These are phyloP conservation scores for Heliangelus exortis DNA, from an alignment of 2,797 vertebrate species.

Conservation along the genomic window DNA sequence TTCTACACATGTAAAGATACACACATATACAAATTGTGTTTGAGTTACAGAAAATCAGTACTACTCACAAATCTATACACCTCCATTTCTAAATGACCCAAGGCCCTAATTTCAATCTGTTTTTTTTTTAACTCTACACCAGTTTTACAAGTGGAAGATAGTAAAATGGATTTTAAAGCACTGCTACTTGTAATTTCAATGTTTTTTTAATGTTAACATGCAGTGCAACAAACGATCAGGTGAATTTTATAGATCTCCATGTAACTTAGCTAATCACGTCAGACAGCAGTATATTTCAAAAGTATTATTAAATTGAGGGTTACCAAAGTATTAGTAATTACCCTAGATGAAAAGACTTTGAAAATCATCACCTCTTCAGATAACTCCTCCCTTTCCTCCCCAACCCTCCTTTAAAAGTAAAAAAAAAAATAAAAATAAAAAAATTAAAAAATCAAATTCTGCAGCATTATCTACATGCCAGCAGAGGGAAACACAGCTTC, in stretches of 20 bases:
- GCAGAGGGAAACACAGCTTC: slow-evolving; percentile 54
- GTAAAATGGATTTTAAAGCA: neutral
- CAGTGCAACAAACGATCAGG: neutral
- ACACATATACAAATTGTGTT: neutral
- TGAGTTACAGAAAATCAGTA: neutral
- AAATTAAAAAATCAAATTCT: too few species aligned
- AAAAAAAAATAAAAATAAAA: too few species aligned
- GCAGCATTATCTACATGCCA: slow-evolving; percentile 16
- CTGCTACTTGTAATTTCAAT: neutral
- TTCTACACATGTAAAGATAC: neutral
- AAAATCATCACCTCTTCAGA: neutral
- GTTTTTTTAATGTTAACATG: neutral
- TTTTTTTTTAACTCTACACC: too few species aligned
- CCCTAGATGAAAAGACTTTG: neutral
- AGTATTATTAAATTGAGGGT: neutral
- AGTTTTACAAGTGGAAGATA: neutral
- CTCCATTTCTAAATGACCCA: neutral
- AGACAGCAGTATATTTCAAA: neutral
- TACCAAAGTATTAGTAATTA: neutral
- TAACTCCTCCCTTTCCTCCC: neutral
- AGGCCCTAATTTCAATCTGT: neutral
- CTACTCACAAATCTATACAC: neutral
- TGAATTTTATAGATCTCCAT: neutral
- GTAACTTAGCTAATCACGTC: neutral
- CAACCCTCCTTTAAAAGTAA: neutral